These are phyloP conservation scores for Propithecus deckenii DNA, from an alignment of 2,797 vertebrate species.

Conservation along the genomic window DNA sequence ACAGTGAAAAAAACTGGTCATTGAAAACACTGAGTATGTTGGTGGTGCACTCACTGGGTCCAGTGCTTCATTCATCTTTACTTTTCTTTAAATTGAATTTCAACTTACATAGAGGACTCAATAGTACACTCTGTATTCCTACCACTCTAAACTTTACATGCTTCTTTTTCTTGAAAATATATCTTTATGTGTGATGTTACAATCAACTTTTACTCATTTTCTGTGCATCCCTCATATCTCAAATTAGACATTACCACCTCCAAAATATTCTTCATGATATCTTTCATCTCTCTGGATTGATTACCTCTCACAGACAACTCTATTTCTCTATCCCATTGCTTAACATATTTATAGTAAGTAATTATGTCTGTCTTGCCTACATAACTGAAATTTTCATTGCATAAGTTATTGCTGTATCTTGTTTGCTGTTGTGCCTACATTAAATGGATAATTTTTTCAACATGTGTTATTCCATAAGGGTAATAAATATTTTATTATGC, in stretches of 20 bases:
- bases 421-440: background rate
- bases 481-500: background rate
- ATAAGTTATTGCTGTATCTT: background rate
- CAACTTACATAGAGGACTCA: slow-evolving; percentile 43
- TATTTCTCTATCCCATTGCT: background rate
- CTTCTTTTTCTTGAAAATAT: slow-evolving; percentile 22
- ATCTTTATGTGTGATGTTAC: background rate
- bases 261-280: background rate
- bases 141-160: background rate
- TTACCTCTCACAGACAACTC: background rate
- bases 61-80: slow-evolving; percentile 73
- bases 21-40: slow-evolving; percentile 78
- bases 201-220: background rate
- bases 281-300: background rate
- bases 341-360: background rate
- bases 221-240: background rate
- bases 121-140: background rate
- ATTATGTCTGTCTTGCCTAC: background rate
- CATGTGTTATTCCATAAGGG: background rate
- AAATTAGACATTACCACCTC: background rate
- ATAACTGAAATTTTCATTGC: background rate
- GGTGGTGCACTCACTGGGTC: slow-evolving; percentile 54
- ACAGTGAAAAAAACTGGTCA: slow-evolving; percentile 73
- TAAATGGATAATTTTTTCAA: background rate
- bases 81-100: slow-evolving; percentile 75